Base-by-base conservation (phyloP, 2,888 invertebrate genomes). In the Ornithoptera alexandrae region DNA sequence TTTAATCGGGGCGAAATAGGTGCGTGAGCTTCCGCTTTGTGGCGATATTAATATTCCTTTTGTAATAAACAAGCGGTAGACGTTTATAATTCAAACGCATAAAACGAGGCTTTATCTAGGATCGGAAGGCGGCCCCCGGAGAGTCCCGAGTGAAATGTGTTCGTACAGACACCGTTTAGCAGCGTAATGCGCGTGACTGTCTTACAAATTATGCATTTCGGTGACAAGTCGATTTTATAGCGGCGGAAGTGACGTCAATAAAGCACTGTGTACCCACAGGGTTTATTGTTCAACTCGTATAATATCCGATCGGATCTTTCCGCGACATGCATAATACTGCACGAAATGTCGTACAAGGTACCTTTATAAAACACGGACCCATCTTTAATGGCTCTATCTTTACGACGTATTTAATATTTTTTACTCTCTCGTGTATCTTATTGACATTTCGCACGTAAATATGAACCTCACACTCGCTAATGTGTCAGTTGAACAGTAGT, bases 71-170 rank as follows among this genome's bases (percentile, higher is more conserved):
- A 88, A 88, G 87, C 81, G 83, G 84, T 87, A 81, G 85, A 86
- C 85, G 87, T 87, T 86, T 85, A 88, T 90, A 91, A 90, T 88
- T 89, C 84, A 86, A 85, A 87, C 82, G 84, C 88, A 91, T 90
- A 91, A 92, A 91, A 91, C 88, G 89, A 87, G 83, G 84, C 84
- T 86, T 88, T 92, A 92, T 92, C 92, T 89, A 85, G 82, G 82
- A 92, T 91, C 90, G 79, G 78, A 80, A 83, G 80, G 80, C 86
- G 83, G 85, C 84, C 87, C 87, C 84, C 78, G 81, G 82, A 81
- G 87, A 86, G 86, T 89, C 89, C 86, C 90, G 90, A 91, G 91
- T 92, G 90, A 91, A 92, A 90, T 90, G 91, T 91, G 89, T 90
- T 90, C 87, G 84, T 82, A 85, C 84, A 88, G 90, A 90, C 91